These are phyloP conservation scores for Theonella swinhoei DNA, from an alignment of 37 sponge, comb jelly and placozoan genomes.

Conservation along the genomic window DNA sequence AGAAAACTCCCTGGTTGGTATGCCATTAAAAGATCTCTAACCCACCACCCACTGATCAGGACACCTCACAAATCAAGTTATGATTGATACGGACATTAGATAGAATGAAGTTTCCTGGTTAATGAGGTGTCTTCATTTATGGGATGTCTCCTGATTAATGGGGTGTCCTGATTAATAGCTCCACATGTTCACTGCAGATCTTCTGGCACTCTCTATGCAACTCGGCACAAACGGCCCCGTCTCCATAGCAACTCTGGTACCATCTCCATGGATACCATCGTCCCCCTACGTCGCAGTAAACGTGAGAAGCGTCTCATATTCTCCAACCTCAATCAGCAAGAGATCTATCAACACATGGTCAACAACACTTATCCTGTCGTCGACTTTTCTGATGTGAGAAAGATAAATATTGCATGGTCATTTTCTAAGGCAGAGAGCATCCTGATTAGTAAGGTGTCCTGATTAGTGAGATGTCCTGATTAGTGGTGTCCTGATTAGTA, in stretches of 20 bases:
- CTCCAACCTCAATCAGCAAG: slow-evolving; percentile 55
- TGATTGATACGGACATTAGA: no score
- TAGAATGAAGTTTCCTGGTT: no score
- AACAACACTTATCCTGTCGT: slow-evolving; percentile 17
- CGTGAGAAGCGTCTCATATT: slow-evolving; percentile 75
- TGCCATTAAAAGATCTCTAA: no score
- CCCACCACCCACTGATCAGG: no score
- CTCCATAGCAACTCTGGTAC: neutral
- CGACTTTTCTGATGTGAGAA: slow-evolving; percentile 34
- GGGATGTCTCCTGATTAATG: no score
- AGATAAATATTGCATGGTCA: neutral
- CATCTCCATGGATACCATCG: neutral
- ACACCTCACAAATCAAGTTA: no score
- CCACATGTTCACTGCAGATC: neutral
- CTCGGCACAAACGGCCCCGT: neutral
- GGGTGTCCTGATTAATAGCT: no score
- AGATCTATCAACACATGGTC: slow-evolving; percentile 56
- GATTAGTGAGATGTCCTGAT: no score
- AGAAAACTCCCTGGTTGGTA: no score
- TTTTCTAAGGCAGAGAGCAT: neutral
- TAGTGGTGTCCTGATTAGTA: no score
- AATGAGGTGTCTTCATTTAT: no score
- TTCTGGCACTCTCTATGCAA: neutral
- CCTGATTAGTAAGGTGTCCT: no score
- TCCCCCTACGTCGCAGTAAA: slow-evolving; percentile 57